Percentiles rank a stretch among this genome's conserved stretches.
phyloP scores from a whole-genome alignment of 1,140 invertebrate genomes.

The Bombus impatiens region DNA sequence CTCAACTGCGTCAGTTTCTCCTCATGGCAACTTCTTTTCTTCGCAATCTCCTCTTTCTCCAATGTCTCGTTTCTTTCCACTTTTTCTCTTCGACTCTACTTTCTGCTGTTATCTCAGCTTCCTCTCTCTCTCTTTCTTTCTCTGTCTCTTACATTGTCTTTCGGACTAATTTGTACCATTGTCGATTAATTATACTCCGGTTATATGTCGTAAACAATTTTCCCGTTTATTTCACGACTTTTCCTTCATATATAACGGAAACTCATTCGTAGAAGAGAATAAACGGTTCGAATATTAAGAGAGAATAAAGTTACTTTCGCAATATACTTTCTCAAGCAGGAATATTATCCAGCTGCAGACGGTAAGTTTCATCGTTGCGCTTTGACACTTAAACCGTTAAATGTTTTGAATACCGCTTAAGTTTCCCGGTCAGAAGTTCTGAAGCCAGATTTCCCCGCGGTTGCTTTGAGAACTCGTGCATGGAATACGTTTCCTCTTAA shows the following conservation, averaged over 20 bases:
- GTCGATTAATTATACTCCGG: background rate
- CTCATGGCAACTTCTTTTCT: background rate
- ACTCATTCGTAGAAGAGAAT: background rate
- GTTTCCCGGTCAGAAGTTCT: constrained; percentile 12
- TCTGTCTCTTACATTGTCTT: background rate
- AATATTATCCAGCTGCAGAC: background rate
- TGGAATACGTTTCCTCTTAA: constrained; percentile 4
- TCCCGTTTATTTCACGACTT: background rate
- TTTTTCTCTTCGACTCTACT: background rate
- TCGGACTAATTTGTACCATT: background rate
- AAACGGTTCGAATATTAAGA: background rate
- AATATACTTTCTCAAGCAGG: background rate
- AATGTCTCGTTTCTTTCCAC: too few species aligned
- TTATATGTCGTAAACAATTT: background rate
- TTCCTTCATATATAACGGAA: background rate
- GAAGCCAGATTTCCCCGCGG: background rate
- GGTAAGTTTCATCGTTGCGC: background rate
- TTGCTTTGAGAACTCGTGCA: constrained; percentile 19
- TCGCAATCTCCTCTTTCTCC: background rate
- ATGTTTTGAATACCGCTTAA: constrained; percentile 24
- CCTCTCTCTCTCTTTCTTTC: background rate
- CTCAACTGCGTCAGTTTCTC: constrained; percentile 22
- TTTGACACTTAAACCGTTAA: constrained; percentile 16
- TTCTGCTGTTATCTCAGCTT: background rate
- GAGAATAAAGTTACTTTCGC: background rate